Conservation (phyloP, 2,888 invertebrate genomes). For the Mystacides longicornis region DNA sequence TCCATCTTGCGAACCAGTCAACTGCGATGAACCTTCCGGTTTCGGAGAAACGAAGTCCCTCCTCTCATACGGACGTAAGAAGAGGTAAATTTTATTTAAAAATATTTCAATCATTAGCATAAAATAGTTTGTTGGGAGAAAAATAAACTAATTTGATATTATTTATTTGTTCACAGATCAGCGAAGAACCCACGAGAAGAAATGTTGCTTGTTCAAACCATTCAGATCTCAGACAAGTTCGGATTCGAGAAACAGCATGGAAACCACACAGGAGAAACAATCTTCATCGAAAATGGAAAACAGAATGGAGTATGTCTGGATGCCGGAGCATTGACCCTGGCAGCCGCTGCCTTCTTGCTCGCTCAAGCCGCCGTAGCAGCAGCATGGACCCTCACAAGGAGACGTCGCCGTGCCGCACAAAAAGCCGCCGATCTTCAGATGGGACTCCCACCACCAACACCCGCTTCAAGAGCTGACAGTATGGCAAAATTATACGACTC, state of each 20-base stretch:
- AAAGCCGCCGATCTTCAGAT: constrained; percentile 61
- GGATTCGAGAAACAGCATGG: constrained; percentile 68
- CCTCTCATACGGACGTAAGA: constrained; percentile 75
- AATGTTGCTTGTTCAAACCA: constrained; percentile 80
- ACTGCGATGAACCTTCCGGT: constrained; percentile 77
- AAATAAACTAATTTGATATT: not conserved
- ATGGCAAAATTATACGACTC: constrained; percentile 85
- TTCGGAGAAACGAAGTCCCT: constrained; percentile 80
- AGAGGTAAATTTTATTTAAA: constrained; percentile 40
- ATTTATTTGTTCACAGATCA: constrained; percentile 12
- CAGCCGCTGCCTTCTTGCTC: constrained; percentile 77
- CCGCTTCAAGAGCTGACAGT: constrained; percentile 58
- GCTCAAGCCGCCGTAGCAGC: constrained; percentile 82
- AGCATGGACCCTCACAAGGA: constrained; percentile 85
- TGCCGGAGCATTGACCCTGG: constrained; percentile 73
- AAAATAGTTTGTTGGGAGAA: too few species aligned
- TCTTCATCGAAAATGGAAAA: constrained; percentile 57
- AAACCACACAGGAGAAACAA: constrained; percentile 57
- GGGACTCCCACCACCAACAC: constrained; percentile 41
- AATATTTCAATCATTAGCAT: not conserved
- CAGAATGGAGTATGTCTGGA: constrained; percentile 61
- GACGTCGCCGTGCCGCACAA: constrained; percentile 63
- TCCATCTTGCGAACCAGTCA: constrained; percentile 87
- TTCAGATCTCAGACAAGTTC: constrained; percentile 89
- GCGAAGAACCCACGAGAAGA: constrained; percentile 51